Evolutionary conservation across 2,888 invertebrate species (phyloP).

Genomic region (Drosophila rubida): DNA sequence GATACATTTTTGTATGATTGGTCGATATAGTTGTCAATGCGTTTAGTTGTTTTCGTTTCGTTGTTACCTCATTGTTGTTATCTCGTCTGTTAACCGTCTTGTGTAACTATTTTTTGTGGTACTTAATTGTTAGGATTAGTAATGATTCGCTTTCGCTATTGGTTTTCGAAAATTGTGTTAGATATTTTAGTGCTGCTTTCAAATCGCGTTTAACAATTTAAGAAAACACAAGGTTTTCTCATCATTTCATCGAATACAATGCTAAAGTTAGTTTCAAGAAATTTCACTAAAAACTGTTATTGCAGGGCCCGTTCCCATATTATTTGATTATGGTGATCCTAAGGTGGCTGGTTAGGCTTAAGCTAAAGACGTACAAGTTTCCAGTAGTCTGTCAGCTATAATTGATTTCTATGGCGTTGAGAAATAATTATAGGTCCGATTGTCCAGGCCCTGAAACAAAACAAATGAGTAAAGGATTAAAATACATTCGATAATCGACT

Average conservation of each 20-base stretch:
- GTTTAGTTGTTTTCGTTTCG: slow-evolving; percentile 65
- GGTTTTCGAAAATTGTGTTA: slow-evolving; percentile 63
- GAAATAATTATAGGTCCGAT: slow-evolving; percentile 87
- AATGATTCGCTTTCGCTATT: slow-evolving; percentile 69
- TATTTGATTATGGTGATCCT: slow-evolving; percentile 56
- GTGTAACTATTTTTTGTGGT: slow-evolving; percentile 30
- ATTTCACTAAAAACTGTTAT: slow-evolving; percentile 69
- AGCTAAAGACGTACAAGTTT: slow-evolving; percentile 57
- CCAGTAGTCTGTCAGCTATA: slow-evolving; percentile 73
- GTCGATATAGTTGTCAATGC: slow-evolving; percentile 58
- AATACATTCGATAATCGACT: not conserved
- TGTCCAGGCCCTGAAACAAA: slow-evolving; percentile 87
- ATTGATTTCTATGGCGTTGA: slow-evolving; percentile 85
- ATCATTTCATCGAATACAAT: slow-evolving; percentile 55
- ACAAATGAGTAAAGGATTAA: slow-evolving; percentile 31
- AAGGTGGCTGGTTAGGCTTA: slow-evolving; percentile 62
- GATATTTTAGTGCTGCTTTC: slow-evolving; percentile 73
- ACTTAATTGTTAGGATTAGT: slow-evolving; percentile 67
- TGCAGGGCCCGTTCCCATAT: slow-evolving; percentile 60
- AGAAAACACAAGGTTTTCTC: slow-evolving; percentile 34
- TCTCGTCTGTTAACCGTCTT: slow-evolving; percentile 29
- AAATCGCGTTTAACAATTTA: slow-evolving; percentile 73
- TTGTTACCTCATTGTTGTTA: slow-evolving; percentile 68
- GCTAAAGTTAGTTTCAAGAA: slow-evolving; percentile 56
- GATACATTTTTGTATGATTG: slow-evolving; percentile 59